Percentiles rank a stretch among this genome's conserved stretches.
phyloP scores from a whole-genome alignment of 2,888 invertebrate genomes.

The Melipona bicolor region DNA sequence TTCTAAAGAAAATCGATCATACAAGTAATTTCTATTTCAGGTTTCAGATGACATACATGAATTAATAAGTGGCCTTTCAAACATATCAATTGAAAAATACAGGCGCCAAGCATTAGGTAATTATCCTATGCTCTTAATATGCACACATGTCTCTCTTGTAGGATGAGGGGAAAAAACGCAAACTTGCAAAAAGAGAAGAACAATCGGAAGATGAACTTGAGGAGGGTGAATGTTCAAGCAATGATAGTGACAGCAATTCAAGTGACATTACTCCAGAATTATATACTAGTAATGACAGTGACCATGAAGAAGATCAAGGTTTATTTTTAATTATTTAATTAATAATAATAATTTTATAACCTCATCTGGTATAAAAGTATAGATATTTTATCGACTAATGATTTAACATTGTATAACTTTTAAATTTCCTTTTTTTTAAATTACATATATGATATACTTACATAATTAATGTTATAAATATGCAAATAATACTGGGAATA shows the following conservation, averaged over 20 bases:
- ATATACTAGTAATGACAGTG: slow-evolving; percentile 75
- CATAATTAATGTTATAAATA: background rate
- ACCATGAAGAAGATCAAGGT: slow-evolving; percentile 79
- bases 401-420: background rate
- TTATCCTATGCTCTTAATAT: slow-evolving; percentile 74
- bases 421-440: background rate
- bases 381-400: background rate
- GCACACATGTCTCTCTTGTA: slow-evolving; percentile 79
- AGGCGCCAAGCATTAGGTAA: slow-evolving; percentile 79
- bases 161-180: slow-evolving; percentile 79
- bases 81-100: slow-evolving; percentile 79
- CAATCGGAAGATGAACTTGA: slow-evolving; percentile 84
- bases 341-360: background rate
- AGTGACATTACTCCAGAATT: slow-evolving; percentile 68
- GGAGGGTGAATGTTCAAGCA: slow-evolving; percentile 89
- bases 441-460: background rate
- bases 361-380: background rate
- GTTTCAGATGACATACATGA: slow-evolving; percentile 81
- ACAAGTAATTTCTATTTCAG: slow-evolving; percentile 71
- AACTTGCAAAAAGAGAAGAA: slow-evolving; percentile 69
- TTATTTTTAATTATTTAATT: slow-evolving; percentile 65
- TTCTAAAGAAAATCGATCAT: slow-evolving; percentile 8
- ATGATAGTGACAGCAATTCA: slow-evolving; percentile 77
- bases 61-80: slow-evolving; percentile 80
- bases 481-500: background rate